phyloP scores from a whole-genome alignment of 2,888 invertebrate genomes.

The Tipula helvola region DNA sequence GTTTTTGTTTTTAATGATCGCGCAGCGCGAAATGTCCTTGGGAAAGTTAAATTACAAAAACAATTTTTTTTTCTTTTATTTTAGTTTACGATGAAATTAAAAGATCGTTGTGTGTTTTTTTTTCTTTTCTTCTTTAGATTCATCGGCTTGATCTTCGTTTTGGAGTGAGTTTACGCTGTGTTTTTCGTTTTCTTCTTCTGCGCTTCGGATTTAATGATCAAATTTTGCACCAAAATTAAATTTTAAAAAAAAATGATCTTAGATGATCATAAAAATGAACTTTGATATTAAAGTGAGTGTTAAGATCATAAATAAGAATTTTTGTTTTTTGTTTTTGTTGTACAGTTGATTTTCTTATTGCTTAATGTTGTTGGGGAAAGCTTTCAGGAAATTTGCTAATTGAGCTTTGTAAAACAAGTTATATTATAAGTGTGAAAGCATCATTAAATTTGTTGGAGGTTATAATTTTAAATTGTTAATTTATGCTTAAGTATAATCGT shows the following conservation, averaged over 20 bases:
- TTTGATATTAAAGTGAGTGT: not conserved
- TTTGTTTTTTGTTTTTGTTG: not conserved
- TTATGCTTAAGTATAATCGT: too few species aligned
- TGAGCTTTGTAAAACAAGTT: too few species aligned
- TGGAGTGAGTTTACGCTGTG: not conserved
- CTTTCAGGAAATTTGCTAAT: too few species aligned
- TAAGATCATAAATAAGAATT: not conserved
- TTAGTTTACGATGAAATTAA: not conserved
- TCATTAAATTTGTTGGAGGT: too few species aligned
- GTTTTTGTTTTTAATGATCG: not conserved
- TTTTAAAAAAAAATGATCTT: not conserved
- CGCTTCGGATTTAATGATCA: not conserved
- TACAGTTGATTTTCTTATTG: not conserved
- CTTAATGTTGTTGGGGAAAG: too few species aligned
- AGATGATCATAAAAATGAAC: not conserved
- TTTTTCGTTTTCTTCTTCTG: not conserved
- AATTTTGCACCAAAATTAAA: not conserved
- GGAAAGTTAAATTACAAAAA: not conserved
- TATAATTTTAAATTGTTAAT: too few species aligned
- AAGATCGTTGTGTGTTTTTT: not conserved
- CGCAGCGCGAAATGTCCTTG: not conserved
- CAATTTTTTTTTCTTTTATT: not conserved
- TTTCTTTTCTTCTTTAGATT: not conserved
- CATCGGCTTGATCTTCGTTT: not conserved
- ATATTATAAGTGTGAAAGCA: too few species aligned